These are phyloP conservation scores for Epirrita christyi DNA, from an alignment of 2,888 invertebrate species.

Conservation along the genomic window DNA sequence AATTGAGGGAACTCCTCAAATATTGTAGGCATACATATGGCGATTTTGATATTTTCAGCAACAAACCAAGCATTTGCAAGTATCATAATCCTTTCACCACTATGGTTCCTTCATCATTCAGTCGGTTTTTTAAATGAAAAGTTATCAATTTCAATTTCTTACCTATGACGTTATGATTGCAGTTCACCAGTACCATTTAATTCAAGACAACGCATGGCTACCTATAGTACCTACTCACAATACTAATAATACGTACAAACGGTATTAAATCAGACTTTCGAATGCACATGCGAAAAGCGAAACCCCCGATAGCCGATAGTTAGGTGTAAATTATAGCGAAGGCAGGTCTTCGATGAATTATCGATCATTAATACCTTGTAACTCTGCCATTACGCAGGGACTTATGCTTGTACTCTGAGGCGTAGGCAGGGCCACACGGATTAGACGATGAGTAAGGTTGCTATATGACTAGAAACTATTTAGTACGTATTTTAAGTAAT, in stretches of 20 bases:
- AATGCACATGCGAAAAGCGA: conserved; percentile 46
- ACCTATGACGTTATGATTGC: not conserved
- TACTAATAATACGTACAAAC: no score
- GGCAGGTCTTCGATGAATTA: conserved; percentile 54
- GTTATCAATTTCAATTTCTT: no score
- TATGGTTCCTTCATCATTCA: no score
- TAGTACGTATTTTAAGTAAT: no score
- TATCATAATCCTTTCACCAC: no score
- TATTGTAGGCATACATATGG: no score
- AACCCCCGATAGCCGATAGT: conserved; percentile 30
- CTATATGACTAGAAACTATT: not conserved
- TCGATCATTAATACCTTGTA: conserved; percentile 62
- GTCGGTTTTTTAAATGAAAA: no score
- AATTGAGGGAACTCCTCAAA: no score
- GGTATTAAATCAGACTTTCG: conserved; percentile 42
- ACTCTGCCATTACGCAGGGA: conserved; percentile 48
- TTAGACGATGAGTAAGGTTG: conserved; percentile 3
- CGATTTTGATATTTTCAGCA: no score
- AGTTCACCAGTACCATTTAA: not conserved
- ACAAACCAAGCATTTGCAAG: no score
- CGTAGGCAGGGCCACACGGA: conserved; percentile 3
- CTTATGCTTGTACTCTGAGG: conserved; percentile 25
- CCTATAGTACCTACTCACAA: conserved; percentile 31
- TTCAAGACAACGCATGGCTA: conserved; percentile 14
- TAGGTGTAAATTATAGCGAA: conserved; percentile 53